Percentiles rank a stretch among this genome's conserved stretches.
Evolutionary conservation across 2,113 vertebrate genomes (phyloP).

Genomic region (Felis chaus): DNA sequence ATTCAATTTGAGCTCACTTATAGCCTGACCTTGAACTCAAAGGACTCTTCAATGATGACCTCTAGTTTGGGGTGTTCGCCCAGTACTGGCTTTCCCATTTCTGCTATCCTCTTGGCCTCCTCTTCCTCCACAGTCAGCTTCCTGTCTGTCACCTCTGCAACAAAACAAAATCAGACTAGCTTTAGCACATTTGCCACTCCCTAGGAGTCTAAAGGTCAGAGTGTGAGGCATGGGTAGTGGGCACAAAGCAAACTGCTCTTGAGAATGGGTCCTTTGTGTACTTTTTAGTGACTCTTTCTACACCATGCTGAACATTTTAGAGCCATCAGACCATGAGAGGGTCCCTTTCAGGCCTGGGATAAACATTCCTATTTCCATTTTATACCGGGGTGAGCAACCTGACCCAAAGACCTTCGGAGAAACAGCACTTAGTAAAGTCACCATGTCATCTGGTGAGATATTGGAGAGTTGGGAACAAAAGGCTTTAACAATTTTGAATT

Average conservation of each 20-base stretch:
- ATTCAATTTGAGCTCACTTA: slow-evolving; percentile 43
- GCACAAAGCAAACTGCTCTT: not conserved
- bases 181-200: slow-evolving; percentile 49
- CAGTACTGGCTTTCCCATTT: slow-evolving; percentile 97
- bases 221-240: not conserved
- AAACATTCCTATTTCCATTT: slow-evolving; percentile 14
- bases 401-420: not conserved
- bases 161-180: slow-evolving; percentile 71
- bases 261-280: not conserved
- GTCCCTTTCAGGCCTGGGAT: not conserved
- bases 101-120: slow-evolving; percentile 97
- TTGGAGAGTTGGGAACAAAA: not conserved
- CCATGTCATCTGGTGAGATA: not conserved
- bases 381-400: not conserved
- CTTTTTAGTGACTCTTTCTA: not conserved
- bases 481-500: not conserved
- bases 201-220: not conserved
- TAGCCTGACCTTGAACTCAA: slow-evolving; percentile 96
- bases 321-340: not conserved
- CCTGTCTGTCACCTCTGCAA: slow-evolving; percentile 92
- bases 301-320: not conserved
- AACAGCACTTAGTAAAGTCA: not conserved
- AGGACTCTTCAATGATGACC: slow-evolving; percentile 99
- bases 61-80: slow-evolving; percentile 96
- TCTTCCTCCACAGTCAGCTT: slow-evolving; percentile 95